Conservation (phyloP, 2,113 vertebrate species). For the Cricetomys ansorgei region DNA sequence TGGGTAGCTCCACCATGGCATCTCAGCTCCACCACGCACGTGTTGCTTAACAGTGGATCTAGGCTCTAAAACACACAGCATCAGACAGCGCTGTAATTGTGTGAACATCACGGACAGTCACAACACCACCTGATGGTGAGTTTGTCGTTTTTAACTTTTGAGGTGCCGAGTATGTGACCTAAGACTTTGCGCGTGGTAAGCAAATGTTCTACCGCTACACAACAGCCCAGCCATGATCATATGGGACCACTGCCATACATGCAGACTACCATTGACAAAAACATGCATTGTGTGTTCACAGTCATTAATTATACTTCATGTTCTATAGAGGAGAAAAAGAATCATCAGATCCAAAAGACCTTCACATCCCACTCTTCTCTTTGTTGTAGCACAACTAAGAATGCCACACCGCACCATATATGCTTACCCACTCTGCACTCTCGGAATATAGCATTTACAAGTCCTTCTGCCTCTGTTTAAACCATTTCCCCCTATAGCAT, state of each 20-base stretch:
- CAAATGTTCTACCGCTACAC: too few relatives aligned
- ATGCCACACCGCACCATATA: fast-evolving
- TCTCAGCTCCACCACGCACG: background rate
- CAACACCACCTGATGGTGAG: too few relatives aligned
- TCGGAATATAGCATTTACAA: background rate
- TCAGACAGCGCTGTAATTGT: background rate
- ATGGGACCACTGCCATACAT: background rate
- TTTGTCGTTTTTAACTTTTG: background rate
- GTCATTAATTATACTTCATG: background rate
- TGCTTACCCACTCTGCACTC: too few relatives aligned
- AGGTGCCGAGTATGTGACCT: background rate
- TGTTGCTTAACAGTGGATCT: background rate
- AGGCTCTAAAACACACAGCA: too few relatives aligned
- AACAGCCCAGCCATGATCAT: background rate
- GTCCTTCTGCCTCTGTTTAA: background rate
- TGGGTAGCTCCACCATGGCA: background rate
- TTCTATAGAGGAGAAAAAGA: background rate
- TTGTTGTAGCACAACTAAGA: background rate
- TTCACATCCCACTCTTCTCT: background rate
- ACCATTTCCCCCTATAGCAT: fast-evolving
- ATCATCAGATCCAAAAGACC: background rate
- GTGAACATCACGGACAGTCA: background rate
- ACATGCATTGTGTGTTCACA: background rate
- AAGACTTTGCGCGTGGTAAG: background rate
- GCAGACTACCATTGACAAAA: background rate